Base-by-base conservation (phyloP, 2,113 vertebrate species). In the Gymnobelideus leadbeateri region DNA sequence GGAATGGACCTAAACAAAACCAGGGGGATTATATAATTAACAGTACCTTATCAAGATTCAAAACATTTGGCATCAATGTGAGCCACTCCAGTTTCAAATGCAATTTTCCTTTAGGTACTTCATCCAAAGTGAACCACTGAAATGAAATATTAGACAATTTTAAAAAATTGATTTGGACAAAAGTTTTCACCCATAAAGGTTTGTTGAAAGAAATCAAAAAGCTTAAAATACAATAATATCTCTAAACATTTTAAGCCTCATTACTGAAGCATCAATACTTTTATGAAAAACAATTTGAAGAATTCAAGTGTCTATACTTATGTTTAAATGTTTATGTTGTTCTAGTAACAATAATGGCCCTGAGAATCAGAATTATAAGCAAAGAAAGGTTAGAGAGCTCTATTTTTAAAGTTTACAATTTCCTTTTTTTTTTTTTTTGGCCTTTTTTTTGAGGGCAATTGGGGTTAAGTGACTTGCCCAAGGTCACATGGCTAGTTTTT, bases 61-160 rank as follows among this genome's bases (percentile, higher is more conserved):
- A 98, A 4, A 99, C 98, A 2, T 98, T 98, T 54, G 99, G 93
- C 98, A 99, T 98, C 96, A 99, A 98, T 89, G 99, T 99, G 54
- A 99, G 98, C 99, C 99, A 99, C 97, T 99, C 99, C 91, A 99
- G 98, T 94, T 98, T 99, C 96, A 99, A 97, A 97, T 99, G 99
- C 19, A 99, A 97, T 98, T 99, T 99, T 95, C 99, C 99, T 68
- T 98, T 98, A 23, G 98, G 91, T 50, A 99, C 99, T 7, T 99
- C 99, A 8, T 99, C 99, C 98, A 99, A 95, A 28, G 96, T 55
- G 94, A 99, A 99, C 99, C 99, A 99, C 99, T 99, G 97, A 4
- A 91, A 96, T 89, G 47, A 94, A 97, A 54, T 94, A 95, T 31
- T 0, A 8, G 2, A 50, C 24, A 50, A 90, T 90, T 49, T 90